A percentile compares a stretch with the other conserved stretches of the same genome.
Evolutionary conservation across 1,140 invertebrate genomes (phyloP).

Genomic region (Temnothorax longispinosus): DNA sequence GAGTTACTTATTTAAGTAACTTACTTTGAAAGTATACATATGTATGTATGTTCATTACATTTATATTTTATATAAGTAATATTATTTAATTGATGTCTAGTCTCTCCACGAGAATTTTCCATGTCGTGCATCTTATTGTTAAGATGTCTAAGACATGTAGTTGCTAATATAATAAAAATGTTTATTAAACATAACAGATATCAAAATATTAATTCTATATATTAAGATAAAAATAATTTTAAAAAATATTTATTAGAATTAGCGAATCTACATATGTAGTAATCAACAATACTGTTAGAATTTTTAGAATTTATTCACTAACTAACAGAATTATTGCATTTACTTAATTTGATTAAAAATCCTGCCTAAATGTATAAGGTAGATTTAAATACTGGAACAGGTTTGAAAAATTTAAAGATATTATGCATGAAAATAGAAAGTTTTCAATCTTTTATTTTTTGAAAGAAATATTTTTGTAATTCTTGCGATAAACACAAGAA

Average conservation of each 20-base stretch:
- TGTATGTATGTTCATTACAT: background rate
- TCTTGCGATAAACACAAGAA: background rate
- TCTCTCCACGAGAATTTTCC: background rate
- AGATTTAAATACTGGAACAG: background rate
- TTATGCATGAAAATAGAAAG: background rate
- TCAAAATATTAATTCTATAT: slow-evolving; percentile 6
- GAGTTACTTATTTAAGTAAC: slow-evolving; percentile 2
- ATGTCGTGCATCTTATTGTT: background rate
- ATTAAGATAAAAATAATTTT: background rate
- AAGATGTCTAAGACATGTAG: background rate
- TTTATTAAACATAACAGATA: background rate
- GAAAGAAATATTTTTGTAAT: background rate
- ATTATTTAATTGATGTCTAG: background rate
- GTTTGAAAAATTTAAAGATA: background rate
- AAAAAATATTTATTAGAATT: background rate
- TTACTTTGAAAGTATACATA: background rate
- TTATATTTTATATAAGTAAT: background rate
- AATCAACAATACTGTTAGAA: background rate
- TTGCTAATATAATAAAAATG: background rate
- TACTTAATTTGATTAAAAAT: background rate
- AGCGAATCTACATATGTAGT: background rate
- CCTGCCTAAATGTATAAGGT: background rate
- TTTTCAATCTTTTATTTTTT: background rate
- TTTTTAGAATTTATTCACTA: slow-evolving; percentile 7
- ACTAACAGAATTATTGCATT: background rate